These are phyloP conservation scores for Mylabris phalerata DNA, from an alignment of 1,140 invertebrate genomes.

Conservation along the genomic window DNA sequence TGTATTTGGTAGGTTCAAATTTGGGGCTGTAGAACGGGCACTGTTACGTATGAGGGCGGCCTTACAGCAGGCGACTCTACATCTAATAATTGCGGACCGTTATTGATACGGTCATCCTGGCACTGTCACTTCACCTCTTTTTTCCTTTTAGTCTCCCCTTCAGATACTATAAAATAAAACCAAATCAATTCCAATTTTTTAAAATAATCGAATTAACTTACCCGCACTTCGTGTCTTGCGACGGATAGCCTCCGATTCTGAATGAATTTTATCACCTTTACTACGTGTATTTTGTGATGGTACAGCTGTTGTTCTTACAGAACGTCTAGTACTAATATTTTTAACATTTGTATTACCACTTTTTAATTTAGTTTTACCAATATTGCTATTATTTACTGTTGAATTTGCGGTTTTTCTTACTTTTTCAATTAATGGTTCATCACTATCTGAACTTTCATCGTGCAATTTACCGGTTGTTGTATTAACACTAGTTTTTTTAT, in stretches of 20 bases:
- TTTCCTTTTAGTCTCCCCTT: conserved; percentile 39
- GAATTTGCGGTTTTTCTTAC: conserved; percentile 46
- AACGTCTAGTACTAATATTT: conserved; percentile 36
- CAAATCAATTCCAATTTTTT: not conserved
- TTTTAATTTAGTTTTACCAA: conserved; percentile 4
- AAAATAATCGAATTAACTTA: conserved; percentile 31
- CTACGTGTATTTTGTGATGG: conserved; percentile 37
- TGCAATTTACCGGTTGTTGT: conserved; percentile 27
- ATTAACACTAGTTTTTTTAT: conserved; percentile 20
- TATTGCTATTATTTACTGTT: not conserved
- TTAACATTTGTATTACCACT: conserved; percentile 9
- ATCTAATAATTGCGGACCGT: conserved; percentile 15
- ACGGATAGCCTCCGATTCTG: conserved; percentile 36
- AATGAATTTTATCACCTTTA: conserved; percentile 33
- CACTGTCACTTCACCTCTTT: conserved; percentile 42
- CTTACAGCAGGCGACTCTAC: conserved; percentile 19
- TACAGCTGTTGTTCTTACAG: conserved; percentile 27
- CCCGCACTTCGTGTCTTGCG: conserved; percentile 61
- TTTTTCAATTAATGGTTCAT: conserved; percentile 72
- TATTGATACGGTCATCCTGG: conserved; percentile 25
- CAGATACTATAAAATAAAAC: conserved; percentile 30
- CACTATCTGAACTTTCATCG: conserved; percentile 65
- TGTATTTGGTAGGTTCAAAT: conserved; percentile 27
- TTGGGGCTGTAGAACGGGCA: conserved; percentile 25
- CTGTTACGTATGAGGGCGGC: conserved; percentile 21